Evolutionary conservation across 2,113 vertebrate genomes (phyloP), one percentile per base, ranked within the genome.

Genomic region (Gadus macrocephalus): DNA sequence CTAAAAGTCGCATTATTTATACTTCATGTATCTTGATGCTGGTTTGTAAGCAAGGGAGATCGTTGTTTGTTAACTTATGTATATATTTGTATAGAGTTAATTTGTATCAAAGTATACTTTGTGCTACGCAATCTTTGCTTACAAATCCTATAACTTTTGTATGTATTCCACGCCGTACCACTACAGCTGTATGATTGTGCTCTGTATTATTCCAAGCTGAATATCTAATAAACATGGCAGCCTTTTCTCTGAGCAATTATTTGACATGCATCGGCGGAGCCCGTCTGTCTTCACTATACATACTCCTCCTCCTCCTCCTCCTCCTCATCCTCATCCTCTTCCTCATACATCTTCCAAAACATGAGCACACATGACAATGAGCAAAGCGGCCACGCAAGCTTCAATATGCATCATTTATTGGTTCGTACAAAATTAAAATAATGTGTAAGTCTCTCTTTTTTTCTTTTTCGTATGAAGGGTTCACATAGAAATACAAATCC

Each of bases 391-490:
- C 20, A 16, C n/a, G 28, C 17, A 25, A 76, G 56, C 19, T 75
- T 89, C 73, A 75, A 61, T 90, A 81, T 82, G 85, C 87, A 81
- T 89, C 73, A 85, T 92, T 92, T 92, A 92, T 92, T 92, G 69
- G 86, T 91, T 90, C 87, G 77, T 91, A 90, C 87, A 92, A 93
- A 93, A 91, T 88, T 86, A 85, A 91, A 91, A 86, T 79, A 70
- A 70, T 83, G 82, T 84, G 81, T 87, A 82, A 85, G 86, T 87
- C 80, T 89, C 80, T 89, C 88, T 88, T 81, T 65, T 15, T 22
- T 62, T 59, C 3, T 59, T 60, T 61, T 61, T 87, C 84, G 78
- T 81, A 81, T 88, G 82, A 87, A 87, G 75, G 81, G 85, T 73
- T 73, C 78, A 88, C 88, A 86, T 83, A 85, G 81, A 84, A 80